Conservation (phyloP, 64 coral and sea anemone species). For the Exaiptasia diaphana region DNA sequence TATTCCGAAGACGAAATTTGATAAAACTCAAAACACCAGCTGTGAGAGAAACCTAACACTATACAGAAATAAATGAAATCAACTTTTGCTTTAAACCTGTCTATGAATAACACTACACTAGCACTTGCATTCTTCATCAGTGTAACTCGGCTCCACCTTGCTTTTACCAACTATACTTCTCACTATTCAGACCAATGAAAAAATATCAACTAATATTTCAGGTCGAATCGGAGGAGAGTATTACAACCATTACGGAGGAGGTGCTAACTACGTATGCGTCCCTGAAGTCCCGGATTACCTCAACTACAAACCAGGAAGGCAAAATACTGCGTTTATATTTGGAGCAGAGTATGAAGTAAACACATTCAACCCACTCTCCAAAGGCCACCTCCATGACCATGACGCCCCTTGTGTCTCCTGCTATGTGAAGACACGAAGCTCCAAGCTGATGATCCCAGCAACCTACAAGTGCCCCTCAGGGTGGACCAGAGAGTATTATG, state of each 20-base stretch:
- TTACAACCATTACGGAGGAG: slow-evolving; percentile 30
- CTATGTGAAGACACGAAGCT: slow-evolving; percentile 24
- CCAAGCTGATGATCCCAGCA: slow-evolving; percentile 48
- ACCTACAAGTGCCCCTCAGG: slow-evolving; percentile 37
- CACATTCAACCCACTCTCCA: neutral
- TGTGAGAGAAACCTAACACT: no score
- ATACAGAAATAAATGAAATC: no score
- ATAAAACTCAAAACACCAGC: no score
- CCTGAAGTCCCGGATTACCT: slow-evolving; percentile 13
- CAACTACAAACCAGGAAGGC: neutral
- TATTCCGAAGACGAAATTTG: no score
- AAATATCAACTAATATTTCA: no score
- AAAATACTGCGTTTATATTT: slow-evolving; percentile 4
- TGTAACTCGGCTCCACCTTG: no score
- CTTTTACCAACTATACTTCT: no score
- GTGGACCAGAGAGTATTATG: slow-evolving; percentile 46
- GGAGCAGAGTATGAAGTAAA: slow-evolving; percentile 7
- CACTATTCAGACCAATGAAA: no score
- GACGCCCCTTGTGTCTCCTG: slow-evolving; percentile 43
- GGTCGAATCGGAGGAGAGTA: slow-evolving; percentile 25
- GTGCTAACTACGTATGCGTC: slow-evolving; percentile 41
- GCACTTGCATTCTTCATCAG: no score
- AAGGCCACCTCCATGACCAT: neutral
- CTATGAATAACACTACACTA: no score
- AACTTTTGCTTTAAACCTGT: no score